A percentile compares a stretch with the other conserved stretches of the same genome.
These are phyloP conservation scores for Terrapene triunguis DNA, from an alignment of 2,113 vertebrate genomes.

Conservation along the genomic window DNA sequence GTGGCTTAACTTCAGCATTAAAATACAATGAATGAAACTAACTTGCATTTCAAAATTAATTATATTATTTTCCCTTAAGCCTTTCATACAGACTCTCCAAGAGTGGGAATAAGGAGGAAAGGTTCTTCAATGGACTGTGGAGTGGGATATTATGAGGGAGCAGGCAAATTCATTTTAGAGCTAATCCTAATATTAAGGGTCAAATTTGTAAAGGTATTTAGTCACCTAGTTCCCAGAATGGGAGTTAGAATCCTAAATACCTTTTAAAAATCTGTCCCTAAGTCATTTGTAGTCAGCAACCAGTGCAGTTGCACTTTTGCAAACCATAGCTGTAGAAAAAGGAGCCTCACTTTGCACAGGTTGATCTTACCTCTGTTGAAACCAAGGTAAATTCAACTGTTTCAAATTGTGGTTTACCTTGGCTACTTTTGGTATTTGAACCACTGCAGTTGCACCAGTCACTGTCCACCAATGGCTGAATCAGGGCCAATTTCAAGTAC, in stretches of 20 bases:
- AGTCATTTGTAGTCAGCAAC: constrained; percentile 71
- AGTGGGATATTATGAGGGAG: constrained; percentile 63
- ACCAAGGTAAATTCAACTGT: rapidly evolving
- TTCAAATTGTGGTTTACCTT: not conserved
- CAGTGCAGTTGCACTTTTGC: constrained; percentile 59
- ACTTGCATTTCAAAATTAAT: not conserved
- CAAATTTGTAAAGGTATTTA: not conserved
- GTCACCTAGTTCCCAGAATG: not conserved
- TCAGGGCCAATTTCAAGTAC: rapidly evolving
- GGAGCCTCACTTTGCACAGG: not conserved
- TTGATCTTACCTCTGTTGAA: not conserved
- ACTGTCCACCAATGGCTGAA: rapidly evolving
- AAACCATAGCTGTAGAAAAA: not conserved
- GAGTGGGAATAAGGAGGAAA: constrained; percentile 64
- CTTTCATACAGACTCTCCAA: constrained; percentile 52
- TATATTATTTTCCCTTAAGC: not conserved
- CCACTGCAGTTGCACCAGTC: rapidly evolving
- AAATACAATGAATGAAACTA: not conserved
- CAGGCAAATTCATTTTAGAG: constrained; percentile 34
- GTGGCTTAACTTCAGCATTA: not conserved
- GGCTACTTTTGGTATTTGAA: rapidly evolving
- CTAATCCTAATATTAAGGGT: constrained; percentile 64
- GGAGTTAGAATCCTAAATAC: not conserved
- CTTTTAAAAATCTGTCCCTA: not conserved
- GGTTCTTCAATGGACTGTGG: constrained; percentile 60